These are phyloP conservation scores for Lasius fuliginosus DNA, from an alignment of 2,888 invertebrate genomes.

Conservation along the genomic window DNA sequence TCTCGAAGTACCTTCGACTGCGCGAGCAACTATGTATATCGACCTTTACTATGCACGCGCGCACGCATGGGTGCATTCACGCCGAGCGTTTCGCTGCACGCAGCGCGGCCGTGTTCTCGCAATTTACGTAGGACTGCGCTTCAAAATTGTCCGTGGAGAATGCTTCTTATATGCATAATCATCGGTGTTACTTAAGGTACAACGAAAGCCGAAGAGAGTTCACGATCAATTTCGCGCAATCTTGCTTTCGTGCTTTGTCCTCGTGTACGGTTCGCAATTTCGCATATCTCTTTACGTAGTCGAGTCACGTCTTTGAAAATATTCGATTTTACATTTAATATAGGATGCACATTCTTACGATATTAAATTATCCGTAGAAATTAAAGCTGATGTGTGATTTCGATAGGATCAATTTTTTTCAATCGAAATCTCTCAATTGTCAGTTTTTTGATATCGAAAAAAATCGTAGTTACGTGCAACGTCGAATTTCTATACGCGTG, in stretches of 20 bases:
- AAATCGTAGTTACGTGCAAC: not conserved
- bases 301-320: not conserved
- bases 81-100: constrained; percentile 51
- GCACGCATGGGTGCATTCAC: constrained; percentile 55
- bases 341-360: not conserved
- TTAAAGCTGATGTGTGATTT: constrained; percentile 3
- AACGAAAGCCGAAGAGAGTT: constrained; percentile 50
- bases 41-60: constrained; percentile 61
- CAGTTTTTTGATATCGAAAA: not conserved
- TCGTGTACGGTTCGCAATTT: not conserved
- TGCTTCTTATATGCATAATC: constrained; percentile 65
- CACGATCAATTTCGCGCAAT: constrained; percentile 58
- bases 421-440: not conserved
- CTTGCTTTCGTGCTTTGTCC: constrained; percentile 8
- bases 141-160: constrained; percentile 70
- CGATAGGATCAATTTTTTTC: not conserved
- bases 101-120: constrained; percentile 61
- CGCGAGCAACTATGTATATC: constrained; percentile 42
- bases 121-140: constrained; percentile 64
- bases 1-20: constrained; percentile 16
- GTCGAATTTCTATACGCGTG: not conserved
- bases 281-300: not conserved
- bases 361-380: not conserved
- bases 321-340: not conserved
- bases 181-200: constrained; percentile 68